phyloP scores from a whole-genome alignment of 2,113 vertebrate genomes.

The Picathartes gymnocephalus region DNA sequence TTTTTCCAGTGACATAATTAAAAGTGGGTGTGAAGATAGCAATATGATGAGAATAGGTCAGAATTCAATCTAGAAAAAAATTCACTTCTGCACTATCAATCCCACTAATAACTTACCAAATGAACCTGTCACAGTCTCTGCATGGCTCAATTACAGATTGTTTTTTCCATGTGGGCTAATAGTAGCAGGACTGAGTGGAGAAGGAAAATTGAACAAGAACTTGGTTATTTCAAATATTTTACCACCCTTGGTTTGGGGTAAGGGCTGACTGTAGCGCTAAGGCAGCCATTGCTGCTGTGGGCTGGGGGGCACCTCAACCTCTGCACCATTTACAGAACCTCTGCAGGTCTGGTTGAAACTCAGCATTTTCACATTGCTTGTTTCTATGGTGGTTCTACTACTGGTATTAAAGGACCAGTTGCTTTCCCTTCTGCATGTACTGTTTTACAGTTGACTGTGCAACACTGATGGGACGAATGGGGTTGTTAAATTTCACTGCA shows the following conservation, averaged over 20 bases:
- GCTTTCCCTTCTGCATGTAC: not conserved
- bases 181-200: not conserved
- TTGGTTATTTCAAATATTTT: not conserved
- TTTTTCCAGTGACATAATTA: not conserved
- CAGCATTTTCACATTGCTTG: not conserved
- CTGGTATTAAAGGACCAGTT: not conserved
- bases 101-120: not conserved
- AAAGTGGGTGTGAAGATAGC: not conserved
- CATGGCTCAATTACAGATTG: not conserved
- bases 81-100: not conserved
- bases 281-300: not conserved
- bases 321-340: not conserved
- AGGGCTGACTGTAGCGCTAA: not conserved
- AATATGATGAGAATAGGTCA: not conserved
- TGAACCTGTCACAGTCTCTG: not conserved
- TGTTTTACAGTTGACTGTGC: fast-evolving
- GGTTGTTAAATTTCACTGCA: not conserved
- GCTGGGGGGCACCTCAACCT: not conserved
- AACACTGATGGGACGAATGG: not conserved
- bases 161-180: not conserved
- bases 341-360: not conserved
- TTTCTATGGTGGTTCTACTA: not conserved
- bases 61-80: not conserved
- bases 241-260: not conserved
- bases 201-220: not conserved